Evolutionary conservation across 2,888 invertebrate genomes (phyloP).

Genomic region (Campopleginae sp.): DNA sequence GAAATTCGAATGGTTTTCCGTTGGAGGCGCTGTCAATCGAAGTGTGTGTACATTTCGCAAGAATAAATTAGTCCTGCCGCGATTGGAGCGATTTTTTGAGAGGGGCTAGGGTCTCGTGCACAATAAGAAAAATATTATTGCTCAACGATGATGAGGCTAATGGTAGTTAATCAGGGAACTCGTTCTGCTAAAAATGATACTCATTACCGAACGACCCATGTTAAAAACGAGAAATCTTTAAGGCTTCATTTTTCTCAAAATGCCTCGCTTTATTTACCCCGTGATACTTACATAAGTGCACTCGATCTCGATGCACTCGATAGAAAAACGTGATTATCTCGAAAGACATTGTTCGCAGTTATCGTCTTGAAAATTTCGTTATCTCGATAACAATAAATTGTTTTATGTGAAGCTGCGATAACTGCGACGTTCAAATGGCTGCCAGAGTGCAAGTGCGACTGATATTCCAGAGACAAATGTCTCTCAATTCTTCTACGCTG

Average conservation of each 20-base stretch:
- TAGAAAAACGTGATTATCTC: neutral
- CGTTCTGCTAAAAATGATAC: constrained; percentile 20
- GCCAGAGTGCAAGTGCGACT: constrained; percentile 24
- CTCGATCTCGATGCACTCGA: constrained; percentile 3
- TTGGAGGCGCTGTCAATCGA: neutral
- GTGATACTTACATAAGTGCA: constrained; percentile 29
- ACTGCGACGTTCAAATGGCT: constrained; percentile 44
- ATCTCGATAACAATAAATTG: constrained; percentile 11
- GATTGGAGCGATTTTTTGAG: neutral
- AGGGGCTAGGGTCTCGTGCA: constrained; percentile 3
- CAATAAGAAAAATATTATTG: constrained; percentile 36
- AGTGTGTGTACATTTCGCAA: neutral
- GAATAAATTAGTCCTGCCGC: neutral
- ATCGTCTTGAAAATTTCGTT: neutral
- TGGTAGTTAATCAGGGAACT: constrained; percentile 44
- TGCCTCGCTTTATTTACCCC: neutral
- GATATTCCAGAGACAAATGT: constrained; percentile 45
- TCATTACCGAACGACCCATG: constrained; percentile 9
- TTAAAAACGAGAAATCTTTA: neutral
- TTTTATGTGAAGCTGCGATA: neutral
- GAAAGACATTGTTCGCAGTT: neutral
- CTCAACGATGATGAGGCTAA: constrained; percentile 39
- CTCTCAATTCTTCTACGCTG: constrained; percentile 39
- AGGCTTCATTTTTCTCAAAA: neutral
- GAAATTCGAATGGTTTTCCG: neutral